Conservation (phyloP, 64 coral and sea anemone genomes). For the Montipora efflorescens region DNA sequence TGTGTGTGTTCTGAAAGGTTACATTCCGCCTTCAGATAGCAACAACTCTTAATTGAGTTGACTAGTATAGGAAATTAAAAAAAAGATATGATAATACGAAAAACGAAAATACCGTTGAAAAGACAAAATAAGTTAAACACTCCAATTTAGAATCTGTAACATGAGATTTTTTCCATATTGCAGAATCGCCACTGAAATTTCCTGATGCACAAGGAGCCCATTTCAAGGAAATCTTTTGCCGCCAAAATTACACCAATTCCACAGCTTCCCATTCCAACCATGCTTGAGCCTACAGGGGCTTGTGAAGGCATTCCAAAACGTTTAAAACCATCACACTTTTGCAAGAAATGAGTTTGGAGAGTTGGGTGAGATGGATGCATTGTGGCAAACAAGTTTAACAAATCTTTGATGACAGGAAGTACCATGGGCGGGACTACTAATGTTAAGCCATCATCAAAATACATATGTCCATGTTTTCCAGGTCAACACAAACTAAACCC, state of each 20-base stretch:
- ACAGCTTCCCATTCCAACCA: conserved; percentile 64
- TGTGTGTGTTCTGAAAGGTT: too few relatives aligned
- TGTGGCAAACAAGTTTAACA: conserved; percentile 43
- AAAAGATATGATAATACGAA: too few relatives aligned
- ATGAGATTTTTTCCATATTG: conserved; percentile 46
- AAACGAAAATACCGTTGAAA: too few relatives aligned
- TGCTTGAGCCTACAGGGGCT: conserved; percentile 13
- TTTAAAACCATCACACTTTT: background rate
- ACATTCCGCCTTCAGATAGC: too few relatives aligned
- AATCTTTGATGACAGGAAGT: conserved; percentile 42
- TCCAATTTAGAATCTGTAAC: conserved; percentile 68
- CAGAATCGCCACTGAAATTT: conserved; percentile 52
- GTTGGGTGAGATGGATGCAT: background rate
- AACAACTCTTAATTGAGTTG: too few relatives aligned
- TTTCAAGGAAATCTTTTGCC: conserved; percentile 25
- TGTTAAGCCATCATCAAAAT: conserved; percentile 69
- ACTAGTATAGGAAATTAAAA: too few relatives aligned
- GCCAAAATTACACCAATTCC: conserved; percentile 63
- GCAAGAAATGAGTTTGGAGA: conserved; percentile 46
- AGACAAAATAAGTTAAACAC: too few relatives aligned
- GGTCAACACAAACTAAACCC: conserved; percentile 46
- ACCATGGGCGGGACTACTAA: background rate
- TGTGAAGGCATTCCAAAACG: conserved; percentile 70
- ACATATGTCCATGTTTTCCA: conserved; percentile 30
- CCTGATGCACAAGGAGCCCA: background rate